Evolutionary conservation across 2,888 invertebrate species (phyloP).

Genomic region (Himalopsyche anomala): DNA sequence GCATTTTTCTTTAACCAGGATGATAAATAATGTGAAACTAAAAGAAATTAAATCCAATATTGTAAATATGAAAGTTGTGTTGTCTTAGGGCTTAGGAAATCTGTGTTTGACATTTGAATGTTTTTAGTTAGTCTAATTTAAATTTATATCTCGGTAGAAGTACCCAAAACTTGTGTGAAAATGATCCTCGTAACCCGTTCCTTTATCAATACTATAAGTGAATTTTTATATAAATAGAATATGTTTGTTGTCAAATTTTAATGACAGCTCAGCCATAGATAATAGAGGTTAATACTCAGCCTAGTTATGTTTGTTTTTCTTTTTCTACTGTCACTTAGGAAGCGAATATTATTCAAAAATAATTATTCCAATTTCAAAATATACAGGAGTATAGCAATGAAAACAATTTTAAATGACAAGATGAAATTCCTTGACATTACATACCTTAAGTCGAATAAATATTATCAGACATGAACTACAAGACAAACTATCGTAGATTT

Average conservation of each 20-base stretch:
- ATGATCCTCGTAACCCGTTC: background rate
- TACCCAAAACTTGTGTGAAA: slow-evolving; percentile 51
- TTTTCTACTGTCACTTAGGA: too few species aligned
- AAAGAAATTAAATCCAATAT: slow-evolving; percentile 13
- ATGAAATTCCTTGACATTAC: too few species aligned
- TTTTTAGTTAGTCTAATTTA: slow-evolving; percentile 27
- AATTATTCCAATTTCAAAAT: too few species aligned
- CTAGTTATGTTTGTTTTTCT: too few species aligned
- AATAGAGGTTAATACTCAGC: too few species aligned
- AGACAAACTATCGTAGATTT: too few species aligned
- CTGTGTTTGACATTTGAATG: slow-evolving; percentile 4
- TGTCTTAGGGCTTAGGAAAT: slow-evolving; percentile 22
- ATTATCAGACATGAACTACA: too few species aligned
- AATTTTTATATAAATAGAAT: slow-evolving; percentile 11
- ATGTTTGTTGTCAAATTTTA: slow-evolving; percentile 1
- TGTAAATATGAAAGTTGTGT: slow-evolving; percentile 24
- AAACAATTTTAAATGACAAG: too few species aligned
- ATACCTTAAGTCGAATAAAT: too few species aligned
- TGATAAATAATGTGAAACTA: background rate
- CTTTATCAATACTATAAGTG: slow-evolving; percentile 2
- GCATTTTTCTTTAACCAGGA: background rate
- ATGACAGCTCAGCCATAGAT: background rate
- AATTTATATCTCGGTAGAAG: slow-evolving; percentile 42
- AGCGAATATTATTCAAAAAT: too few species aligned
- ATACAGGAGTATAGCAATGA: too few species aligned